These are phyloP conservation scores for Eulacestoma nigropectus DNA, from an alignment of 2,113 vertebrate genomes.

Conservation along the genomic window DNA sequence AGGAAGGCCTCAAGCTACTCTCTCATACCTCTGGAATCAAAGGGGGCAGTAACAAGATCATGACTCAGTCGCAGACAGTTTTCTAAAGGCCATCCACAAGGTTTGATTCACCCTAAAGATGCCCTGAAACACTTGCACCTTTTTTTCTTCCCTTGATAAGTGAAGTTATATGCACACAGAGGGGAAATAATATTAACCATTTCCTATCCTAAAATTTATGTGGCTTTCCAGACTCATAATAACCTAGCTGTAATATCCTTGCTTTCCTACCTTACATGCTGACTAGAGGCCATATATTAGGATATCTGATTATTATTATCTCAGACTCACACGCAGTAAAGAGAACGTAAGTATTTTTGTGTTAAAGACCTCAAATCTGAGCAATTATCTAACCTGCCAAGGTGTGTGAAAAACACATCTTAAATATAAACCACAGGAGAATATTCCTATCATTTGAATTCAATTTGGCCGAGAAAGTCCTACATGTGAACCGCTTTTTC, in stretches of 20 bases:
- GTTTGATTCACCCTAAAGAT: neutral
- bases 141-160: neutral
- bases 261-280: neutral
- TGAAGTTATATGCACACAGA: neutral
- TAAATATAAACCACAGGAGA: neutral
- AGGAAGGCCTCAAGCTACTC: neutral
- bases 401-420: neutral
- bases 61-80: neutral
- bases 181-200: neutral
- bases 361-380: neutral
- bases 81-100: neutral
- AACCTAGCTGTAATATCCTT: neutral
- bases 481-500: fast-evolving
- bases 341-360: neutral
- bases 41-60: neutral
- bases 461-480: neutral
- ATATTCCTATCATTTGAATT: neutral
- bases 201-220: neutral
- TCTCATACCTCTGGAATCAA: neutral
- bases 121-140: neutral
- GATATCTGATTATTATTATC: neutral
- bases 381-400: neutral
- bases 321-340: neutral
- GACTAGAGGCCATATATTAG: neutral
- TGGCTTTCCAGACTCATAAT: neutral